Base-by-base conservation (phyloP, 2,797 vertebrate species). In the Acanthopagrus latus region DNA sequence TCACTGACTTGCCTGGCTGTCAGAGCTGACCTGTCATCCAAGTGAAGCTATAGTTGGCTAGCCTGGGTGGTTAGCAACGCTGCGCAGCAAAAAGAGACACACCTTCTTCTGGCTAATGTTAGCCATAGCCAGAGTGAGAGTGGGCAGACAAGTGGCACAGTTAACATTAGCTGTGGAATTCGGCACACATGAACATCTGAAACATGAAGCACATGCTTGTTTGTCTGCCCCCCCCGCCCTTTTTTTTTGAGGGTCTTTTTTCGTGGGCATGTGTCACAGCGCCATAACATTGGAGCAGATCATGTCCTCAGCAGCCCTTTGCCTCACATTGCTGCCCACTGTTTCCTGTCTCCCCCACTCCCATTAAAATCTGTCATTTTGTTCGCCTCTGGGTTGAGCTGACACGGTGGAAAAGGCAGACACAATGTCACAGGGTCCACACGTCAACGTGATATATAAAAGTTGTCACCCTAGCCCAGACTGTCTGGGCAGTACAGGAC, bases 71-170 rank as follows among this genome's bases (percentile, higher is more conserved):
- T 85, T 93, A 91, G 88, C 92, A 83, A 44, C 47, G 86, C 84
- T 90, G 82, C 83, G 88, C 88, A 88, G 88, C 76, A 68, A 46
- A 47, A 47, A 21, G 78, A 91, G 92, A 94, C 93, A 92, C 93
- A 92, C 93, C 93, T 92, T 94, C 88, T 90, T 91, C 84, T 88
- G 82, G 91, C 89, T 91, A 89, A 83, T 70, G 86, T 83, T 90
- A 91, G 92, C 88, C 43, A 27, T 43, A 57, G 78, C 78, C 55
- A 47, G 20, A 89, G 20, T n/a, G n/a, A 74, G 43, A 78, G 27
- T 54, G 4, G 56, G 62, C 64, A 57, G 73, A 13, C 65, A 74
- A 69, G 63, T 74, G 65, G 29, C 48, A 75, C 1, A 43, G 33
- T 69, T 51, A 23, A 23, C 57, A 5, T 14, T 6, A 54, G 38